phyloP scores from a whole-genome alignment of 2,888 invertebrate species.

The Chrysotoxum bicinctum region DNA sequence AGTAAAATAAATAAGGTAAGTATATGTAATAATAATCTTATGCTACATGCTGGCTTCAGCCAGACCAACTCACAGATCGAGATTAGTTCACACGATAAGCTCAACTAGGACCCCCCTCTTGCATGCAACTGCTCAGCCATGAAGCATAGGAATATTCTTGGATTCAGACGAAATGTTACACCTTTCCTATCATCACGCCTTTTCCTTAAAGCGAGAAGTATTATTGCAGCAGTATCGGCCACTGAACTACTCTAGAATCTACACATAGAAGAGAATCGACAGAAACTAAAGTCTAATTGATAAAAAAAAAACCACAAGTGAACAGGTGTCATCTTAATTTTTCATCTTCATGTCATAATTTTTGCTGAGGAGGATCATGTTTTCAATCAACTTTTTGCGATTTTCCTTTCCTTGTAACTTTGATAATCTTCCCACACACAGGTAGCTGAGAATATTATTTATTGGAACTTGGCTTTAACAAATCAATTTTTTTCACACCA shows the following conservation, averaged over 20 bases:
- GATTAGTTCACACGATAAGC: conserved; percentile 76
- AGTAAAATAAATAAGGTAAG: conserved; percentile 5
- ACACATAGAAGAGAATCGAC: background rate
- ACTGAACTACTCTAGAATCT: conserved; percentile 29
- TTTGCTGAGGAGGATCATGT: conserved; percentile 4
- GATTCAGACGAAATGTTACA: conserved; percentile 45
- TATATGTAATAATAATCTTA: conserved; percentile 58
- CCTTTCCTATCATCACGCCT: conserved; percentile 33
- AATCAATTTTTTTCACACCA: conserved; percentile 67
- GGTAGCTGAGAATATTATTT: conserved; percentile 55
- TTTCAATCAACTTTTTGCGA: conserved; percentile 24
- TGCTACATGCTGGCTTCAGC: conserved; percentile 28
- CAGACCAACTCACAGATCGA: conserved; percentile 42
- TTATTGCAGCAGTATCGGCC: conserved; percentile 19
- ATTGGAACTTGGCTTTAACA: conserved; percentile 59
- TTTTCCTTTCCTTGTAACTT: background rate
- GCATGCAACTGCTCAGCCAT: conserved; percentile 66
- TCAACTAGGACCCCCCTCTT: conserved; percentile 58
- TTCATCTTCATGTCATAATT: conserved; percentile 35
- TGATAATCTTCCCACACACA: conserved; percentile 51
- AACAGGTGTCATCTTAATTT: conserved; percentile 71
- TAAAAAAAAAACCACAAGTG: conserved; percentile 67
- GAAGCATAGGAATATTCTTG: conserved; percentile 57
- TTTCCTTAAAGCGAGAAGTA: background rate
- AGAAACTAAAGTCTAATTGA: conserved; percentile 46